These are phyloP conservation scores for Phylloscopus collybita DNA, from an alignment of 2,797 vertebrate species.

Conservation along the genomic window DNA sequence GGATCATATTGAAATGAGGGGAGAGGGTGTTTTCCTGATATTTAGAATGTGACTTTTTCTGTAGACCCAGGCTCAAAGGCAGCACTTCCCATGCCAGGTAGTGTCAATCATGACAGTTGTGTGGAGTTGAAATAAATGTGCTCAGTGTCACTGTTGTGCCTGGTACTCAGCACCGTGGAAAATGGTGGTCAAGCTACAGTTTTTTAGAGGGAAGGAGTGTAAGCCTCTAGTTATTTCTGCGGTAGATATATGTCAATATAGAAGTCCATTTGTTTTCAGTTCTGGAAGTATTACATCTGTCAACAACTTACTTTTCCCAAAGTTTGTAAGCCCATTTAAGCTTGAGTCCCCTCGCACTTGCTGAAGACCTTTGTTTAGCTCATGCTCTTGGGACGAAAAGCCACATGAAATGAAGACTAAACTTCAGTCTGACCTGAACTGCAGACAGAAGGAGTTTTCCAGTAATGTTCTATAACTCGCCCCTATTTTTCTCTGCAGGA, in stretches of 20 bases:
- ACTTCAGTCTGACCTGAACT: not conserved
- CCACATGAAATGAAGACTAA: not conserved
- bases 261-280: not conserved
- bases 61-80: not conserved
- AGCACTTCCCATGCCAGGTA: not conserved
- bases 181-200: not conserved
- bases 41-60: not conserved
- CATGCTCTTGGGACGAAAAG: not conserved
- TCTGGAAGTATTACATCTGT: not conserved
- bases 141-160: not conserved
- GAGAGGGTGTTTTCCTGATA: not conserved
- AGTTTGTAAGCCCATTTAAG: not conserved
- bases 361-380: not conserved
- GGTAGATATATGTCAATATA: not conserved
- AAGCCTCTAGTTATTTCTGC: not conserved
- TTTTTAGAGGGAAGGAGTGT: not conserved
- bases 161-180: not conserved
- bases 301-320: not conserved
- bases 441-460: not conserved
- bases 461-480: fast-evolving
- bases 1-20: not conserved
- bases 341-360: fast-evolving
- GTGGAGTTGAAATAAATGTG: not conserved
- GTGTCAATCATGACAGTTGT: not conserved
- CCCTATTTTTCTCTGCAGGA: not conserved